These are phyloP conservation scores for Harpagifer antarcticus DNA, from an alignment of 2,797 vertebrate genomes.

Conservation along the genomic window DNA sequence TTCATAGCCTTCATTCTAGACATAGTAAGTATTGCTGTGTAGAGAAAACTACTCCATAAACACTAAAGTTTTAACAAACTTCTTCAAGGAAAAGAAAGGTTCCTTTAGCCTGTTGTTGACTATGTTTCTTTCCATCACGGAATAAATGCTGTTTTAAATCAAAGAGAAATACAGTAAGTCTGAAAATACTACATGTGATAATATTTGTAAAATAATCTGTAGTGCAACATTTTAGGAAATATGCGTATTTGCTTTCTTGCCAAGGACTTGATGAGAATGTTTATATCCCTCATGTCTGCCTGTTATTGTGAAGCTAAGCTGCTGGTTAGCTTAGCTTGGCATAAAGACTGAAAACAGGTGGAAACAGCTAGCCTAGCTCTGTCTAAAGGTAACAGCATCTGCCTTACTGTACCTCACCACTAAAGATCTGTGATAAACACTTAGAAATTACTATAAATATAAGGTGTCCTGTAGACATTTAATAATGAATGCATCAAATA, in stretches of 20 bases:
- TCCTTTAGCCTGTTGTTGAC: too few species aligned
- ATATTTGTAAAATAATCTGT: background rate
- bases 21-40: background rate
- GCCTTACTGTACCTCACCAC: too few species aligned
- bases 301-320: background rate
- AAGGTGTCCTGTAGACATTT: background rate
- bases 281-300: background rate
- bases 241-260: background rate
- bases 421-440: too few species aligned
- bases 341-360: too few species aligned
- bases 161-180: background rate
- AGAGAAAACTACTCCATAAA: too few species aligned
- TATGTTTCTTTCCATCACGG: too few species aligned
- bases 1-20: background rate
- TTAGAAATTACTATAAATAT: background rate
- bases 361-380: too few species aligned
- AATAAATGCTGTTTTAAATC: too few species aligned
- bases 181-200: background rate
- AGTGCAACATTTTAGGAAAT: background rate
- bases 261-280: background rate
- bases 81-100: too few species aligned
- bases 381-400: too few species aligned
- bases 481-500: background rate
- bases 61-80: too few species aligned
- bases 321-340: too few species aligned